Evolutionary conservation across 2,113 vertebrate species (phyloP).

Genomic region (Cottus gobio): DNA sequence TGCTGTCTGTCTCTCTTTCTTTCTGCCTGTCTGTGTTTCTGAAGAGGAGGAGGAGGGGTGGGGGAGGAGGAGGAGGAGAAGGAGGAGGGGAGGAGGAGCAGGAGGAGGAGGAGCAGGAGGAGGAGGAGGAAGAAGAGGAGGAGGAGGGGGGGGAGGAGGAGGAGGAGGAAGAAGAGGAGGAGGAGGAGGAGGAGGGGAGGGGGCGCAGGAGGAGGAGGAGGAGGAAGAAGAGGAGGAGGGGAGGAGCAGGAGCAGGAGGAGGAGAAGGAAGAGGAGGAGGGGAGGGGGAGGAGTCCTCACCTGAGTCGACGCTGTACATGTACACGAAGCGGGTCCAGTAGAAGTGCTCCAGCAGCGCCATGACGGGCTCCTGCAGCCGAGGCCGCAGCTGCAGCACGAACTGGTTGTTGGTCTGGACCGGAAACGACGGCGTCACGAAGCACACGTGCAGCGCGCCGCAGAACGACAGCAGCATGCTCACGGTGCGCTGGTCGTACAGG

Average conservation of each 20-base stretch:
- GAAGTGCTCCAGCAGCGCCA: conserved; percentile 93
- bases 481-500: conserved; percentile 93
- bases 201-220: too few relatives aligned
- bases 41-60: background rate
- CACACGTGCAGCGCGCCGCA: conserved; percentile 96
- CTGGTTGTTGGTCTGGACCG: conserved; percentile 94
- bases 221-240: too few relatives aligned
- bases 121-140: background rate
- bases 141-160: too few relatives aligned
- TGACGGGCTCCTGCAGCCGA: conserved; percentile 93
- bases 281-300: conserved; percentile 84
- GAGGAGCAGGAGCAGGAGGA: too few relatives aligned
- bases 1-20: background rate
- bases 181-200: too few relatives aligned
- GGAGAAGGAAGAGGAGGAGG: too few relatives aligned
- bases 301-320: conserved; percentile 95
- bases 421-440: conserved; percentile 96
- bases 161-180: too few relatives aligned
- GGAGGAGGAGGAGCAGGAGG: background rate
- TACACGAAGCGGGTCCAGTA: conserved; percentile 96
- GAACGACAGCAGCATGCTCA: conserved; percentile 99
- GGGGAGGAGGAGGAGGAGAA: background rate
- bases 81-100: too few relatives aligned
- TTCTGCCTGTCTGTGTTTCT: background rate
- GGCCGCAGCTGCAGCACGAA: conserved; percentile 98